These are phyloP conservation scores for Pollenia amentaria DNA, from an alignment of 2,888 invertebrate genomes.

Conservation along the genomic window DNA sequence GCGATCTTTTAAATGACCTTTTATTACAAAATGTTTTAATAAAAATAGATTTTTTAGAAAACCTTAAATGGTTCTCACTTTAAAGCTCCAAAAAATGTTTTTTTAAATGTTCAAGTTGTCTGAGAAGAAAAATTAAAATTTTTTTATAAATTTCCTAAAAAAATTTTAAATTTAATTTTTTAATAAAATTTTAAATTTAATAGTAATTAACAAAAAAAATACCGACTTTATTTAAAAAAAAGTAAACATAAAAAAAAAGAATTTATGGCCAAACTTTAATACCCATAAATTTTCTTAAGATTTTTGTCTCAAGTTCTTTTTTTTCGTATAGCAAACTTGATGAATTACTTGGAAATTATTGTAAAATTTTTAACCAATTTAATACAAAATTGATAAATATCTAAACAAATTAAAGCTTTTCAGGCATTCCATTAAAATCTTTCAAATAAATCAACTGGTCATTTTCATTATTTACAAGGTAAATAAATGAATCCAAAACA, in stretches of 20 bases:
- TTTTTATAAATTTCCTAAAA: no score
- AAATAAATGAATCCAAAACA: conserved; percentile 47
- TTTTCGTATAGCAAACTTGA: conserved; percentile 51
- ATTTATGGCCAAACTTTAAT: conserved; percentile 31
- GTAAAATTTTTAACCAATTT: conserved; percentile 64
- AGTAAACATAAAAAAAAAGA: not conserved
- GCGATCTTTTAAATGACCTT: no score
- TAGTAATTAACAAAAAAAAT: no score
- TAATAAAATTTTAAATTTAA: no score
- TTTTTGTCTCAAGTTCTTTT: conserved; percentile 4
- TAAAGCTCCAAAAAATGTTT: no score
- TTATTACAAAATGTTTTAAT: no score
- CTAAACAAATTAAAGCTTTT: conserved; percentile 68
- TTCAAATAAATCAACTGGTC: conserved; percentile 68
- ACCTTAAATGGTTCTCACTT: no score
- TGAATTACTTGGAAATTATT: conserved; percentile 70
- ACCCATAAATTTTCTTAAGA: conserved; percentile 32
- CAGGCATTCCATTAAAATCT: conserved; percentile 16
- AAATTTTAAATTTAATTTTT: no score
- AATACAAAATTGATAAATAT: conserved; percentile 64
- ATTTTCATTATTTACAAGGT: conserved; percentile 22
- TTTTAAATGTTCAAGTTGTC: no score
- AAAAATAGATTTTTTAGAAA: no score
- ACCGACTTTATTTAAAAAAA: no score
- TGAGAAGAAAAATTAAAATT: no score